Evolutionary conservation across 2,113 vertebrate genomes (phyloP), one percentile per base, ranked within the genome.

Genomic region (Aythya baeri): DNA sequence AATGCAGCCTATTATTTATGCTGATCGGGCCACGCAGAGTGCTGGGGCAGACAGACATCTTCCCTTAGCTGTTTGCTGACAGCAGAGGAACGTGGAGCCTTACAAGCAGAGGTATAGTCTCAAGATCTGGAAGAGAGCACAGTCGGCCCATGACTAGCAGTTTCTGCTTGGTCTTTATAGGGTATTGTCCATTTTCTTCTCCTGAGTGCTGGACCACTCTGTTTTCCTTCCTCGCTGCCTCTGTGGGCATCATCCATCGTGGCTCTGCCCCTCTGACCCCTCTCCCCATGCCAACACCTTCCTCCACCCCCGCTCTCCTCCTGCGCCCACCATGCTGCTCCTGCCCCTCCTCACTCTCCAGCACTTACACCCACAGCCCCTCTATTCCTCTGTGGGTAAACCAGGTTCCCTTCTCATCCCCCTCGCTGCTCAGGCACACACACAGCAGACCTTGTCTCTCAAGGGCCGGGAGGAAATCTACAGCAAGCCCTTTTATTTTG

Each of bases 91-190:
- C 2, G 2, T 6, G 43, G 44, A 77, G 36, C 54, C 23, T 83
- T 73, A 38, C 0, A 0, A 44, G 17, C 10, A 11, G 50, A 0
- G 0, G 41, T 36, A 31, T 36, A 36, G 55, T 44, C 77, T 34
- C 0, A 4, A 25, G 44, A 36, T 77, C 49, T 89, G 78, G 63
- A 75, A 29, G 61, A 79, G 34, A 93, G 34, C 0, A 0, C 46
- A 49, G 41, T 6, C 82, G 29, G 26, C 17, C 34, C 26, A 0
- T 5, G 34, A 66, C 5, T 25, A 46, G 58, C 55, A 77, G 32
- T 29, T 65, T 49, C 2, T 31, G 36, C 7, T 31, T 50, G 55
- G 20, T 38, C 54, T 88, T 63, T 1, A 50, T 38, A 92, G 46
- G 38, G 74, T 16, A 3, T 0, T 16, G 8, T 73, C 54, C 41